Evolutionary conservation across 1,140 invertebrate species (phyloP).

Genomic region (Magallana ariakensis): DNA sequence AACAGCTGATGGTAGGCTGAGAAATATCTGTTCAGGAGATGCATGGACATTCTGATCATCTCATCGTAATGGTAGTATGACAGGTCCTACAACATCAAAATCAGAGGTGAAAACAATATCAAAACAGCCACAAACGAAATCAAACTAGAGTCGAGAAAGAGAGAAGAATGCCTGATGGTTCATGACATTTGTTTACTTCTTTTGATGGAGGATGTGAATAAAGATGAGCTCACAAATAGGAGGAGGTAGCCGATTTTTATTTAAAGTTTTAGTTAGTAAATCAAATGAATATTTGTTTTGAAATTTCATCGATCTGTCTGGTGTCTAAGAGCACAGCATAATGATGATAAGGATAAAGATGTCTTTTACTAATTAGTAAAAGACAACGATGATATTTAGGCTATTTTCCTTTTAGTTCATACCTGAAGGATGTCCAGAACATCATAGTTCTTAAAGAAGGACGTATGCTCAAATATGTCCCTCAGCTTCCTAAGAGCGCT

Average conservation of each 20-base stretch:
- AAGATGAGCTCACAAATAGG: no score
- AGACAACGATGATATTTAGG: no score
- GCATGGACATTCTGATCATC: slow-evolving; percentile 69
- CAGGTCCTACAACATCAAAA: slow-evolving; percentile 63
- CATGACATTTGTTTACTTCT: neutral
- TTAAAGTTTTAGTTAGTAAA: neutral
- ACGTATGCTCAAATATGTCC: slow-evolving; percentile 69
- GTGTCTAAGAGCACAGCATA: no score
- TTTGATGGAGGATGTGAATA: no score
- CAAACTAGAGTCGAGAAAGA: no score
- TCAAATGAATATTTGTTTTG: neutral
- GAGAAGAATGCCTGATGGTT: neutral
- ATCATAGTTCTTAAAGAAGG: slow-evolving; percentile 66
- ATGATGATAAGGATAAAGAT: no score
- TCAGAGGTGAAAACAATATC: no score
- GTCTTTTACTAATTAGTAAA: no score
- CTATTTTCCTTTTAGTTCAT: neutral
- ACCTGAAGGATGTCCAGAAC: slow-evolving; percentile 69
- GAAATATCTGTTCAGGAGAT: slow-evolving; percentile 69
- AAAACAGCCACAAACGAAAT: no score
- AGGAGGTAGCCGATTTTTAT: no score
- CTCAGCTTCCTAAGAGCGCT: slow-evolving; percentile 62
- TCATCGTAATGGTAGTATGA: slow-evolving; percentile 72
- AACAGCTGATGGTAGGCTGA: slow-evolving; percentile 68
- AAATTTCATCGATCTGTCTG: no score